Evolutionary conservation across 2,888 invertebrate genomes (phyloP).

Genomic region (Uloborus plumipes): DNA sequence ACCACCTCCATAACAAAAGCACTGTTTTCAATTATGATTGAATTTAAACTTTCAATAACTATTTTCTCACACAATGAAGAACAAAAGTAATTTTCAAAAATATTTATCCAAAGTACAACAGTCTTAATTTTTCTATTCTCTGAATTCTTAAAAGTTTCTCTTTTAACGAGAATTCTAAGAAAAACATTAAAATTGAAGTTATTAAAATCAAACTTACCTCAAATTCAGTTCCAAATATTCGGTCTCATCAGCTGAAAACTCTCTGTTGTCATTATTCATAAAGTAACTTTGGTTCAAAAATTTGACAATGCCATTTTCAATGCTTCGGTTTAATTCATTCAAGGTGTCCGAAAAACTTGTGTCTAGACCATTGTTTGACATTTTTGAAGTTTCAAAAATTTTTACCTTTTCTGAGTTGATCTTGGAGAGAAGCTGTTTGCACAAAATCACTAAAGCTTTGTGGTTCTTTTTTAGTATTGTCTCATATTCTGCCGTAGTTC

Average conservation of each 20-base stretch:
- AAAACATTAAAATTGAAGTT: not conserved
- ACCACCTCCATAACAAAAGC: too few relatives aligned
- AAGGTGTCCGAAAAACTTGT: constrained; percentile 26
- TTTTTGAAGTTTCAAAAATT: constrained; percentile 28
- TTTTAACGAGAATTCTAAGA: too few relatives aligned
- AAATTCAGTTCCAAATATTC: constrained; percentile 20
- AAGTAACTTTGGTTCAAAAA: constrained; percentile 51
- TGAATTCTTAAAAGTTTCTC: too few relatives aligned
- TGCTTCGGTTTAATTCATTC: constrained; percentile 37
- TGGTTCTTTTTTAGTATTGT: constrained; percentile 52
- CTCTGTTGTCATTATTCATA: constrained; percentile 18
- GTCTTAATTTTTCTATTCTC: too few relatives aligned
- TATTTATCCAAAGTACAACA: too few relatives aligned
- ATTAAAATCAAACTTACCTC: constrained; percentile 5
- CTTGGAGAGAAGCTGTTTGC: constrained; percentile 27
- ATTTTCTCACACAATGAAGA: too few relatives aligned
- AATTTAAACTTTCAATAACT: too few relatives aligned
- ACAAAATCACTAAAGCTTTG: constrained; percentile 31
- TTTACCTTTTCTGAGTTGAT: constrained; percentile 29
- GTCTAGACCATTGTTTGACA: constrained; percentile 17
- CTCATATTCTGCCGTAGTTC: constrained; percentile 47
- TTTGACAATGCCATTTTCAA: constrained; percentile 45
- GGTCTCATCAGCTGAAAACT: constrained; percentile 11
- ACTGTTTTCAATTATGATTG: too few relatives aligned
- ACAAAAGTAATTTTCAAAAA: too few relatives aligned